Evolutionary conservation across 2,797 vertebrate genomes (phyloP), one percentile per base, ranked within the genome.

Genomic region (Muraenolepis orangiensis): DNA sequence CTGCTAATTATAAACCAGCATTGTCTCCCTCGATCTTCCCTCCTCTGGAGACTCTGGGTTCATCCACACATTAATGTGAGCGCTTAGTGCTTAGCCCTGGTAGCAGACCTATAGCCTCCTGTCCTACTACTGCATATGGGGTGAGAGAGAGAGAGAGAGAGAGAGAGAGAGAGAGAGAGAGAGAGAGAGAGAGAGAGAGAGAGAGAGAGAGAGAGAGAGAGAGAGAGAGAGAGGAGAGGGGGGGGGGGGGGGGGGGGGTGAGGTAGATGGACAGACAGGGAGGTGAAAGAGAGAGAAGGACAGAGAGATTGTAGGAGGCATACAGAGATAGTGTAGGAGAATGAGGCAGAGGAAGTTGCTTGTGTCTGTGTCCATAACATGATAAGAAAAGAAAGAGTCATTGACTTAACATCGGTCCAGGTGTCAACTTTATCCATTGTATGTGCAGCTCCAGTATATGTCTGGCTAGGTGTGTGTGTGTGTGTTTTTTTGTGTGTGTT

Each of bases 1-100:
- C 14, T 14, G 85, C 89, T 92, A 91, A 93, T 93, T 92, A 90
- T 91, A 92, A 88, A 87, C 85, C 89, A 83, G 87, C 86, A 87
- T 91, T 81, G 84, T 78, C 82, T 51, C 42, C 42, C 89, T 90
- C 88, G 89, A 88, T 92, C 87, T 87, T 86, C 82, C 80, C 51
- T 67, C 40, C 18, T 51, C 42, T 51, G 16, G 16, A 20, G 16
- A 20, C 42, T 51, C 14, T n/a, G n/a, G n/a, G n/a, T n/a, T n/a
- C n/a, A 14, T 46, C 42, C 16, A 18, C 42, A 16, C 42, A 46
- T 46, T 20, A 2, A 46, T 6, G 14, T 4, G 4, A 4, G 42
- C 4, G 42, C 42, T 51, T 51, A 4, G 42, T 4, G 42, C 42
- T 51, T 51, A 51, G 42, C 42, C 42, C 42, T 6, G 18, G 42